Evolutionary conservation across 1,140 invertebrate genomes (phyloP).

Genomic region (Triops cancriformis): DNA sequence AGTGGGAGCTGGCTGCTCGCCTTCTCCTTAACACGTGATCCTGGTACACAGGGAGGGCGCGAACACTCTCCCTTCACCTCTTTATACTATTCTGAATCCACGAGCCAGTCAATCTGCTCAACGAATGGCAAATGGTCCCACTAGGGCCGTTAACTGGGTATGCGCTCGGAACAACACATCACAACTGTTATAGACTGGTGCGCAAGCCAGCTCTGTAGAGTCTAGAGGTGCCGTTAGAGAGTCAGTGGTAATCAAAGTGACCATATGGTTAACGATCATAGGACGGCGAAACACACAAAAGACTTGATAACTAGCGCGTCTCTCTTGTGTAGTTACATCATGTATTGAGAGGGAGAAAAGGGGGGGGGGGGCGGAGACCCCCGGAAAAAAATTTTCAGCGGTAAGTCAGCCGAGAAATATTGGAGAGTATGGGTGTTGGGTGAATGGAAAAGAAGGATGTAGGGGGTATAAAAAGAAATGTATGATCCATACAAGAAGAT

Average conservation of each 20-base stretch:
- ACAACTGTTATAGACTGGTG: neutral
- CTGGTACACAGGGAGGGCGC: neutral
- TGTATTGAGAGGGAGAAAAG: neutral
- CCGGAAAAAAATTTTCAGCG: neutral
- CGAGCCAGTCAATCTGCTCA: neutral
- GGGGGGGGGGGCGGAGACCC: neutral
- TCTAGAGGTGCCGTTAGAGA: neutral
- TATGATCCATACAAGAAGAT: neutral
- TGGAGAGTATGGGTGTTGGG: neutral
- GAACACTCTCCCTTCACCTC: too few relatives aligned
- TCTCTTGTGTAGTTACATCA: neutral
- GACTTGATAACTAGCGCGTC: neutral
- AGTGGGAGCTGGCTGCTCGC: neutral
- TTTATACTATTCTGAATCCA: too few relatives aligned
- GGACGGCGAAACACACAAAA: neutral
- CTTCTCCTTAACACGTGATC: neutral
- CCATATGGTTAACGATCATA: constrained; percentile 10
- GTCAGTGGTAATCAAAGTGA: neutral
- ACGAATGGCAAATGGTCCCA: constrained; percentile 9
- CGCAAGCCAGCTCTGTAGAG: neutral
- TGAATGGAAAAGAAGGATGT: neutral
- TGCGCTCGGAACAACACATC: constrained; percentile 4
- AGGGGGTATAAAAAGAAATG: neutral
- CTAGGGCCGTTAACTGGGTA: neutral
- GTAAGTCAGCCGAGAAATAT: neutral